Evolutionary conservation across 2,797 vertebrate genomes (phyloP), one percentile per base, ranked within the genome.

Genomic region (Premnoplex brunnescens): DNA sequence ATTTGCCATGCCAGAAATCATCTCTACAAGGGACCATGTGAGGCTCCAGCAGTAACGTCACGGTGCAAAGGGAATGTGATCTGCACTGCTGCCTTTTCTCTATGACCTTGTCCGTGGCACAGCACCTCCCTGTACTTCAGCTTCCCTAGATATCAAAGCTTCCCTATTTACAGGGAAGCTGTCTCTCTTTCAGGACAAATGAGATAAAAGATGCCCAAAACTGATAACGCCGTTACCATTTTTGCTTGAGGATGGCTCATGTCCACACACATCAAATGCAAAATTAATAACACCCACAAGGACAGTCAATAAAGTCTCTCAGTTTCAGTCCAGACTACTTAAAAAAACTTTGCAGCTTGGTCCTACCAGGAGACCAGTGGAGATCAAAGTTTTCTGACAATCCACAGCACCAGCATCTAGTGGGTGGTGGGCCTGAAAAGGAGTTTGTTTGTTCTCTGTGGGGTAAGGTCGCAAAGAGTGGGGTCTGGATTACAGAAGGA

Each of bases 11-110:
- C 16, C 16, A 56, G 34, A 68, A 72, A 52, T 52, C 41, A 60
- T 0, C 30, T 89, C 27, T 68, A 14, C 19, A 37, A 51, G 12
- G 43, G 36, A 22, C 21, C 1, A 0, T 5, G 3, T 18, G 41
- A 60, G 27, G 28, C 12, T 37, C 6, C 23, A 69, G 63, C 14
- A 71, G 11, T 0, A 36, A 10, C 64, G 9, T 56, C 52, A 51
- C 14, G 41, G 20, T 18, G 18, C 21, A 91, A 75, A 81, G 12
- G 22, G 23, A 26, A 39, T 36, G 43, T 63, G 7, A 59, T 64
- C 26, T 54, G 41, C 68, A 23, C 15, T 59, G 44, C 14, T 71
- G 24, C 28, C 20, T 32, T 71, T 37, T 28, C 32, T 37, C 3
- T 13, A 32, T 15, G 19, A 55, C 74, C 32, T 43, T 72, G 12